phyloP scores from a whole-genome alignment of 37 sponge, comb jelly and placozoan species.

The Bolinopsis microptera region DNA sequence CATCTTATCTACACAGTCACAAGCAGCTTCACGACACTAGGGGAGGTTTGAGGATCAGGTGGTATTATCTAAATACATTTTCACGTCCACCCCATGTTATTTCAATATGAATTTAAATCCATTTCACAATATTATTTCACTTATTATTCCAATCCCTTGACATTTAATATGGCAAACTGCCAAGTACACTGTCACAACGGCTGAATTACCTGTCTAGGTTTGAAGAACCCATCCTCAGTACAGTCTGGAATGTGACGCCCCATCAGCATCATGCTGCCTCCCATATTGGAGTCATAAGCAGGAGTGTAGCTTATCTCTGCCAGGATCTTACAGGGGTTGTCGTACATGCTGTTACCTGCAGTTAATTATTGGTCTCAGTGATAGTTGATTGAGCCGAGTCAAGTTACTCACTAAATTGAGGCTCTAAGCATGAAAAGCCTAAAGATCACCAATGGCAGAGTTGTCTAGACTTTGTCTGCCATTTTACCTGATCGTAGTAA shows the following conservation, averaged over 20 bases:
- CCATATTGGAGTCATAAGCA: background rate
- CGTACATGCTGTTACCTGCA: background rate
- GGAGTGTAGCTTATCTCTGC: background rate
- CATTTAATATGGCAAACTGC: too few species aligned
- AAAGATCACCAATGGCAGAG: too few species aligned
- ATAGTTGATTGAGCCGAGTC: too few species aligned
- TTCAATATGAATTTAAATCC: too few species aligned
- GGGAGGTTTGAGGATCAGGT: background rate
- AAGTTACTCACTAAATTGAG: background rate
- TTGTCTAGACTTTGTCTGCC: too few species aligned
- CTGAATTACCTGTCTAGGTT: background rate
- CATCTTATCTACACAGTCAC: background rate
- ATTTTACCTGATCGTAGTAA: background rate
- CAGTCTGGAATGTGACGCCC: conserved; percentile 10
- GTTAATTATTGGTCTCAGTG: too few species aligned
- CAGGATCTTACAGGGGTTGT: background rate
- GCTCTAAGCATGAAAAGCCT: background rate
- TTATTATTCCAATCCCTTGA: too few species aligned
- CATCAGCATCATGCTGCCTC: background rate
- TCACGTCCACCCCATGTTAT: too few species aligned
- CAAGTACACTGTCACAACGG: too few species aligned
- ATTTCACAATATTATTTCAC: too few species aligned
- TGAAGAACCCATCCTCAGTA: background rate
- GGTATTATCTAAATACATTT: too few species aligned
- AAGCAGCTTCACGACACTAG: background rate